A percentile compares a stretch with the other conserved stretches of the same genome.
These are phyloP conservation scores for Mastomys coucha DNA, from an alignment of 2,113 vertebrate species.

Conservation along the genomic window DNA sequence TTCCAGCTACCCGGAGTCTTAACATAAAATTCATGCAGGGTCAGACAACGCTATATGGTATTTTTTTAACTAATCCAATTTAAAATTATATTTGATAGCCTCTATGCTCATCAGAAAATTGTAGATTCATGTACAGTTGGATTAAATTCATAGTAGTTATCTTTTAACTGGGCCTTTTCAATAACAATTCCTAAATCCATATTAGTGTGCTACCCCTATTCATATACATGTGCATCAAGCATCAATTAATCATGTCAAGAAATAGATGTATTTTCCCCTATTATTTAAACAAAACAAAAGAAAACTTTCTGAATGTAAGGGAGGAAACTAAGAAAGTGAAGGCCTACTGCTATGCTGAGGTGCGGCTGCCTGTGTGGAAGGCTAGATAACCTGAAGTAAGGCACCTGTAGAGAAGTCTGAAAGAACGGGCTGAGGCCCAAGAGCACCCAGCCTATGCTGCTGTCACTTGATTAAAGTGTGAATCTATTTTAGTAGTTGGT, in stretches of 20 bases:
- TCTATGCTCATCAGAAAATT: slow-evolving; percentile 53
- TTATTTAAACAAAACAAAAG: neutral
- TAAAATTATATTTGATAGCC: slow-evolving; percentile 8
- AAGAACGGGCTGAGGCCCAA: neutral
- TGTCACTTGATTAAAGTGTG: neutral
- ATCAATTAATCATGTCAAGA: neutral
- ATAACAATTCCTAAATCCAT: neutral
- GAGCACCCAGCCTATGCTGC: neutral
- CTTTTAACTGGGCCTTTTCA: neutral
- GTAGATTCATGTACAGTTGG: neutral
- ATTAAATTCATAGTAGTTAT: neutral
- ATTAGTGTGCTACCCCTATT: neutral
- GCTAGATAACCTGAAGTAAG: neutral
- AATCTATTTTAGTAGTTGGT: neutral
- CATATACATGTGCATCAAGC: neutral
- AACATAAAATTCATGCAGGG: neutral
- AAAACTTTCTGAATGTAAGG: neutral
- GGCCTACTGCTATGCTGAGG: neutral
- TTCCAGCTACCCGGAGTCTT: neutral
- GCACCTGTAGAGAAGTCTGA: neutral
- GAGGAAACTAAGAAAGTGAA: neutral
- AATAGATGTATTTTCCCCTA: neutral
- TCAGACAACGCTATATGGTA: neutral
- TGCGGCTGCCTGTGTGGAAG: neutral
- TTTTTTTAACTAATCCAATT: neutral